Base-by-base conservation (phyloP, 2,797 vertebrate genomes). In the Sardinella longiceps region DNA sequence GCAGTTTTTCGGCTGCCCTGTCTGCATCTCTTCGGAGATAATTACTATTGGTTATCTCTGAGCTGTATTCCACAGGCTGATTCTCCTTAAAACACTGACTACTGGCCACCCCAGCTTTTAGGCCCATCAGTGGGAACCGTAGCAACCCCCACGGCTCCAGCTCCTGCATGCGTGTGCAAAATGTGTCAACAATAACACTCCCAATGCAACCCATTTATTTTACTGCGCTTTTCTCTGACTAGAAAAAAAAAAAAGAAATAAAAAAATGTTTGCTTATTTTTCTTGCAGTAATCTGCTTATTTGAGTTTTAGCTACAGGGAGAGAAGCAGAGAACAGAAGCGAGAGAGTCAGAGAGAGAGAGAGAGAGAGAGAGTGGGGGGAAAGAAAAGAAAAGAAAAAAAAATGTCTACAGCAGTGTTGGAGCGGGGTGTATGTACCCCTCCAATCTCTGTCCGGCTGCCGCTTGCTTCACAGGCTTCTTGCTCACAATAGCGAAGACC, bases 401-500 rank as follows among this genome's bases (percentile, higher is more conserved):
- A 43, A 77, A 23, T 20, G 9, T 39, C 15, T 77, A 43, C 70
- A 77, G 33, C 37, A 77, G 70, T 39, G 33, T 77, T 9, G 20
- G 70, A 77, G 70, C 70, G 5, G 70, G 5, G 70, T 20, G 70
- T 43, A 37, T 7, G 70, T 39, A 23, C 33, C 37, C 37, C 70
- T 43, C 70, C 70, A 77, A 77, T 77, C 70, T 43, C 18, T 77
- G 70, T 18, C 70, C 7, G 70, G 15, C 70, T 77, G 70, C 18
- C 70, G 20, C 70, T 77, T 23, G 33, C 84, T 86, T 89, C 83
- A 63, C 63, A 85, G 58, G 83, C 46, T 83, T 83, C 7, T 80
- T 85, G 88, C 89, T 89, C 81, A 87, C 85, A 87, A 81, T 82
- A 87, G 87, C 85, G 5, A 28, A 84, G 82, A 77, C 85, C 84